Evolutionary conservation across 2,888 invertebrate species (phyloP), one percentile per base, ranked within the genome.

Genomic region (Apoderus coryli): DNA sequence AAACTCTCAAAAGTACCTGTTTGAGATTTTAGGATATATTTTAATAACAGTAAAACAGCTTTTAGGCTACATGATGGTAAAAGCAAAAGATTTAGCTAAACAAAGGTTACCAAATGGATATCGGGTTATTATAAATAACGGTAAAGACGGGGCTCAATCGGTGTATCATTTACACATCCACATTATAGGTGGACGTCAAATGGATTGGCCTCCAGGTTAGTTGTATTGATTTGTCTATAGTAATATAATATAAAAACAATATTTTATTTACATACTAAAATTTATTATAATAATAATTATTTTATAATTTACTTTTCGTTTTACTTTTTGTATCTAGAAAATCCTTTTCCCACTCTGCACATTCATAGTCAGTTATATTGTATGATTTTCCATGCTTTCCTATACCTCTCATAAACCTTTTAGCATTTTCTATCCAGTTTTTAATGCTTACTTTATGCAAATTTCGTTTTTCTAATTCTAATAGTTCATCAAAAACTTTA

Each of bases 161-260:
- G 82, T 86, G 3, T 80, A 74, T 57, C 85, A 88, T 50, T 59
- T 88, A 3, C 88, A 88, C 48, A 49, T 86, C 14, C 86, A 88
- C 53, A 73, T 88, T 22, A 50, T 86, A 22, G 86, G 85, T 1
- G 82, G 82, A 0, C 53, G 84, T 26, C 84, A 85, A 58, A 63
- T 85, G 41, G 41, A 41, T 23, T 59, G 59, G 59, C 59, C 59
- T 7, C 59, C 59, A 32, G 59, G 59, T 16, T 59, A 52, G 50
- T 19, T 7, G 19, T n/a, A 19, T n/a, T 19, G 19, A n/a, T n/a
- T n/a, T n/a, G n/a, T n/a, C n/a, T n/a, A n/a, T n/a, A n/a, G n/a
- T n/a, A n/a, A n/a, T n/a, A n/a, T n/a, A n/a, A n/a, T n/a, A n/a
- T n/a, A n/a, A n/a, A n/a, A n/a, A n/a, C n/a, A n/a, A n/a, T n/a